Base-by-base conservation (phyloP, 2,113 vertebrate genomes). In the Stigmatopora nigra region DNA sequence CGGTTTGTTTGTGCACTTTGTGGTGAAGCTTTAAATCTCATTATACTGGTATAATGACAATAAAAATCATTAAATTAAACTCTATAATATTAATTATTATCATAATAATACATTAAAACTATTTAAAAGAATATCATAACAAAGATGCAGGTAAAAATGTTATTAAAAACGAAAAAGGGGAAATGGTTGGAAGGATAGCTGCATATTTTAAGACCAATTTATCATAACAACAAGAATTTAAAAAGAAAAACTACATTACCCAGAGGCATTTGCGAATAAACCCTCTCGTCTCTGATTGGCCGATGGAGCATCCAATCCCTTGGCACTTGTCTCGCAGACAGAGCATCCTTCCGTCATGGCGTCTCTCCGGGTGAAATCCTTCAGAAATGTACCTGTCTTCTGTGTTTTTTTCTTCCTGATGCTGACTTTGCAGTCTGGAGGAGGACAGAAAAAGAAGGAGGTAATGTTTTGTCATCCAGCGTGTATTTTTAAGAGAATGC, bases 361-460 rank as follows among this genome's bases (percentile, higher is more conserved):
- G 85, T 65, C 77, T 70, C 46, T 81, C 58, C 64, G 64, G 55
- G 15, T 41, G 45, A 82, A 80, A 73, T 46, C 58, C 35, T 3
- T 44, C 31, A 16, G 65, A 46, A 75, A 75, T 48, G 73, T 82
- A 53, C 55, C 70, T 16, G 0, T 72, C 0, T 14, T 81, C 19
- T 59, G 22, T n/a, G 69, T 81, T 68, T 73, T 88, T 53, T 41
- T 82, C 7, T 53, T 87, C 1, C 45, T 88, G 35, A 15, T 83
- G 62, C 47, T 83, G 22, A 83, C 81, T 67, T 65, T 84, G 58
- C 80, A 82, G 0, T 64, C 67, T 47, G 84, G 85, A 16, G 86
- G 87, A 79, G 87, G 87, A 31, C 87, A 88, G 15, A 88, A 88
- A 67, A 88, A 88, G 65, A 88, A 88, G 47, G 87, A 88, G 87